Evolutionary conservation across 2,797 vertebrate species (phyloP), one percentile per base, ranked within the genome.

Genomic region (Neoniphon sammara): DNA sequence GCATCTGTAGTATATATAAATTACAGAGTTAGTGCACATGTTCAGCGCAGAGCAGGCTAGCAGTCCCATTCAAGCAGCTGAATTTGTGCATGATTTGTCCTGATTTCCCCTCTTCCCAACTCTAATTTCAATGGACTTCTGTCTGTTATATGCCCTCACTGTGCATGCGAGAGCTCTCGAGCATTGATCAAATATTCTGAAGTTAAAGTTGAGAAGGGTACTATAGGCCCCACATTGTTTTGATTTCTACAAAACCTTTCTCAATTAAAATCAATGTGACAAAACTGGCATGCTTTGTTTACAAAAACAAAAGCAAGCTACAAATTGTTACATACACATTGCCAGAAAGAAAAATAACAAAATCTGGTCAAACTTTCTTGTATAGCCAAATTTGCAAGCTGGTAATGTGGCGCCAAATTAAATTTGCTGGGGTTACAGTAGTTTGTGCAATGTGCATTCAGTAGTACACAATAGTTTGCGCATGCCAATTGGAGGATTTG

Each of bases 1-100:
- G 96, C 97, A 99, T 99, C 98, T 99, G 97, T 91, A 93, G 97
- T 95, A 91, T 92, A 96, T 95, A 97, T 90, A 97, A 95, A 96
- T 90, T 92, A 92, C 73, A 87, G 89, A 94, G 95, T 98, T 94
- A 99, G 95, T 93, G 94, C 89, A 93, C 90, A 76, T 75, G 89
- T 85, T 94, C 93, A 87, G 75, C 92, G 91, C 89, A 93, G 93
- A 75, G 93, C 94, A 96, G 97, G 97, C 98, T 97, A 97, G 96
- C 97, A 97, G 96, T 97, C 97, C 97, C 97, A 96, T 95, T 96
- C 95, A 96, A 96, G 95, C 94, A 94, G 95, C 92, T 93, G 90
- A 95, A 96, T 96, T 95, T 95, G 91, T 93, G 93, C 91, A 94
- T 90, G 94, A 94, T 96, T 95, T 94, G 91, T 88, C 91, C 88